Conservation (phyloP, 2,113 vertebrate species). For the Sinocyclocheilus rhinocerous region DNA sequence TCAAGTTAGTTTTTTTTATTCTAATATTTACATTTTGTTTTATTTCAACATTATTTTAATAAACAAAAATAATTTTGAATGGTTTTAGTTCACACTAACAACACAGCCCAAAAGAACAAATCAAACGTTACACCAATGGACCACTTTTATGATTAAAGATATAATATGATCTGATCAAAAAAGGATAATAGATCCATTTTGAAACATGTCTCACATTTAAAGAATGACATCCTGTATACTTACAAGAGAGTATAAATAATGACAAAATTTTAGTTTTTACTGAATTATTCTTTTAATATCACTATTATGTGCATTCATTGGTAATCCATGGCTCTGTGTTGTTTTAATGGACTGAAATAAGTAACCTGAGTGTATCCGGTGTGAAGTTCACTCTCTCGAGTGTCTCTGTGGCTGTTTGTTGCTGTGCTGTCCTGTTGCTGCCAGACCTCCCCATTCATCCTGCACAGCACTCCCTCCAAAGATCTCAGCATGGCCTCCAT, state of each 20-base stretch:
- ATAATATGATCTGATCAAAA: neutral
- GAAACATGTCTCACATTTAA: neutral
- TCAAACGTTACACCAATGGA: neutral
- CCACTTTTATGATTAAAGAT: neutral
- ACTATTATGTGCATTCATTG: neutral
- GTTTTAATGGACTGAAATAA: neutral
- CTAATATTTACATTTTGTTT: neutral
- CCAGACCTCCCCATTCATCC: slow-evolving; percentile 65
- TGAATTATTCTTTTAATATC: neutral
- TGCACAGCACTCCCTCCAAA: slow-evolving; percentile 68
- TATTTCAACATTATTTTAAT: too few relatives aligned
- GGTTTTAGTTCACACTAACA: neutral
- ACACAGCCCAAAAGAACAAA: neutral
- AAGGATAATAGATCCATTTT: neutral
- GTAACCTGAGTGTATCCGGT: slow-evolving; percentile 54
- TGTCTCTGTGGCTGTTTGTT: slow-evolving; percentile 52
- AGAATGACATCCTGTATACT: neutral
- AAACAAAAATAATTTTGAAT: too few relatives aligned
- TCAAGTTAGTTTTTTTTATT: neutral
- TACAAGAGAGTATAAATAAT: neutral
- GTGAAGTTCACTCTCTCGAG: slow-evolving; percentile 61
- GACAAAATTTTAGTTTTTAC: neutral
- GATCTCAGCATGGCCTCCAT: slow-evolving; percentile 70
- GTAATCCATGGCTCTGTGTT: neutral
- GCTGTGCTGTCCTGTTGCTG: slow-evolving; percentile 53